Evolutionary conservation across 37 sponge, comb jelly and placozoan genomes (phyloP), one percentile per base, ranked within the genome.

Genomic region (Geodia barretti): DNA sequence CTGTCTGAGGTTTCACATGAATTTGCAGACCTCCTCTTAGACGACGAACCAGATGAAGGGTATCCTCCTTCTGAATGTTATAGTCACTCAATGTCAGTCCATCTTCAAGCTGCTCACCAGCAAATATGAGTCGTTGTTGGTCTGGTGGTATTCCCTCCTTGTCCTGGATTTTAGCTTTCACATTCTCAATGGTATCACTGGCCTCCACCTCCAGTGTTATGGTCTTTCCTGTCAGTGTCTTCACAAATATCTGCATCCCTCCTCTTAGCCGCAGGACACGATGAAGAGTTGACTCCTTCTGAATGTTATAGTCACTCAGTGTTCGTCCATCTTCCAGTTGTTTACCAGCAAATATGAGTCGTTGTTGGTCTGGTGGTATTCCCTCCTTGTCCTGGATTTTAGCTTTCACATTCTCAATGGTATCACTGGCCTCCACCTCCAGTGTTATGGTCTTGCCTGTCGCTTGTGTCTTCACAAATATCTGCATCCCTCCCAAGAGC

Each of bases 271-370:
- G 86, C 21, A 84, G 40, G 25, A 84, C 84, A 20, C 75, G 59
- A 32, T 84, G 76, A 39, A 75, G 97, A 41, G 97, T 97, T 39
- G 89, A 88, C 81, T 96, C 97, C 71, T 96, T 96, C 79, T 96
- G 97, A 77, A 96, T 96, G 84, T 96, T 96, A 93, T 96, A 96
- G 86, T 96, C 97, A 34, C 84, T 81, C 64, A 96, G 87, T 25
- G 97, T 96, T 36, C 97, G 93, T 67, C 97, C 97, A 77, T 96
- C 97, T 76, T 96, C 97, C 26, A 84, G 85, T 41, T 84, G 85
- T 25, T 84, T 84, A 1, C 85, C 85, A 40, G 85, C 85, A 66
- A 93, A 89, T 78, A 88, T 89, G 40, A 93, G 89, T 39, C 86
- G 85, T 79, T 93, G 93, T 76, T 89, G 89, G 76, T 93, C 89